Conservation (phyloP, 2,113 vertebrate genomes). For the Eptesicus fuscus region DNA sequence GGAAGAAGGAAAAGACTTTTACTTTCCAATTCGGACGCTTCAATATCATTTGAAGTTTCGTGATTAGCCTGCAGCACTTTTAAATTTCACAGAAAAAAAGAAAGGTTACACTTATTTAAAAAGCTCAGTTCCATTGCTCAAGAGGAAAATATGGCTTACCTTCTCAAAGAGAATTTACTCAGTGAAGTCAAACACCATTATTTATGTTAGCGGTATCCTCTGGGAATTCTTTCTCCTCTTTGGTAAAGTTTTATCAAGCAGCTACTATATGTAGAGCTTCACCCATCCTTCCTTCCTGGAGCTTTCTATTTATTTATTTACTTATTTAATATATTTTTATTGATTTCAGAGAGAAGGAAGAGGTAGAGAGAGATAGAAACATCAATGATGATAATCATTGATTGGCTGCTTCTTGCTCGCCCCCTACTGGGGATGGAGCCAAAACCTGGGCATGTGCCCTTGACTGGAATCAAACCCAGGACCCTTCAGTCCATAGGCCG, state of each 20-base stretch:
- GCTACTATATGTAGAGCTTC: background rate
- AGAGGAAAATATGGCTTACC: constrained; percentile 6
- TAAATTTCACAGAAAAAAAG: background rate
- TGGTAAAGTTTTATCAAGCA: background rate
- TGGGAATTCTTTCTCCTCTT: background rate
- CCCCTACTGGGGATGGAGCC: too few species aligned
- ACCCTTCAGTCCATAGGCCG: too few species aligned
- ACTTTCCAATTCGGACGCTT: background rate
- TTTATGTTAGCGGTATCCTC: background rate
- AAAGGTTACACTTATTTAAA: background rate
- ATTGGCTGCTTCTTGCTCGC: too few species aligned
- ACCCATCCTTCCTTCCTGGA: background rate
- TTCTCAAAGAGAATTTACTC: background rate
- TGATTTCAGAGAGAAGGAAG: too few species aligned
- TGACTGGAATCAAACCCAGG: too few species aligned
- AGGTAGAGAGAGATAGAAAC: too few species aligned
- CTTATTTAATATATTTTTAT: too few species aligned
- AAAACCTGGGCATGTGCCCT: too few species aligned
- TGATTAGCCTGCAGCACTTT: background rate
- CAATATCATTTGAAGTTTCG: background rate
- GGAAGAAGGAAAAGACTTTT: background rate
- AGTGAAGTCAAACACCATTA: background rate
- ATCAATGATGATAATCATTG: too few species aligned
- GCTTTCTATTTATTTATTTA: background rate
- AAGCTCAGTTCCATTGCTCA: background rate